Evolutionary conservation across 2,888 invertebrate species (phyloP).

Genomic region (Dicyrtoma fusca): DNA sequence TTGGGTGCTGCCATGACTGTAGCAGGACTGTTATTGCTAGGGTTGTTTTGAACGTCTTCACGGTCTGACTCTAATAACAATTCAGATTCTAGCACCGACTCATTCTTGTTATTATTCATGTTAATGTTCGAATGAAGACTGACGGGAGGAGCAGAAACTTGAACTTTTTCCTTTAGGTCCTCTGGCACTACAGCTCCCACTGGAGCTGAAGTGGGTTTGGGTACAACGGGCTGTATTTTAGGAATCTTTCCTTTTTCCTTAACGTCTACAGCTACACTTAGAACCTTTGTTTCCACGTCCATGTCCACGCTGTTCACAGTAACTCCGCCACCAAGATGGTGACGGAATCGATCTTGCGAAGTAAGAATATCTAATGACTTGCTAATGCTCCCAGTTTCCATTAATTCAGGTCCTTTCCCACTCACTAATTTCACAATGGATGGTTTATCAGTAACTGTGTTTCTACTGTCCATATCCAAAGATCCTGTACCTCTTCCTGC

Average conservation of each 20-base stretch:
- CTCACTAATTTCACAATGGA: not conserved
- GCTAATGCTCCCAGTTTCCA: no score
- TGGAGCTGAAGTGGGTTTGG: no score
- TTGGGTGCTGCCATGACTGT: slow-evolving; percentile 35
- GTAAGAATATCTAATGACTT: no score
- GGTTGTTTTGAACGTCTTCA: not conserved
- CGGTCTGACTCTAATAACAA: slow-evolving; percentile 17
- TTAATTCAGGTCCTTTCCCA: not conserved
- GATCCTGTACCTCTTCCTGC: not conserved
- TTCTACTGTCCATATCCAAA: no score
- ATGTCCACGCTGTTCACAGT: no score
- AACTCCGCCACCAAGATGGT: no score
- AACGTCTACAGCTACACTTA: no score
- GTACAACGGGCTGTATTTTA: no score
- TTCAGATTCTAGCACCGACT: slow-evolving; percentile 27
- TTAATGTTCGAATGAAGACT: not conserved
- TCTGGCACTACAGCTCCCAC: not conserved
- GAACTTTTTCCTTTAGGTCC: not conserved
- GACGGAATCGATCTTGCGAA: no score
- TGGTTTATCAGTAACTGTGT: no score
- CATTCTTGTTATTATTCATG: slow-evolving; percentile 8
- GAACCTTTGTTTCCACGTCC: no score
- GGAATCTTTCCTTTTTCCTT: no score
- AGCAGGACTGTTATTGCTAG: not conserved
- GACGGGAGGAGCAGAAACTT: not conserved